A percentile compares a stretch with the other conserved stretches of the same genome.
Evolutionary conservation across 2,888 invertebrate species (phyloP).

Genomic region (Hydraecia micacea): DNA sequence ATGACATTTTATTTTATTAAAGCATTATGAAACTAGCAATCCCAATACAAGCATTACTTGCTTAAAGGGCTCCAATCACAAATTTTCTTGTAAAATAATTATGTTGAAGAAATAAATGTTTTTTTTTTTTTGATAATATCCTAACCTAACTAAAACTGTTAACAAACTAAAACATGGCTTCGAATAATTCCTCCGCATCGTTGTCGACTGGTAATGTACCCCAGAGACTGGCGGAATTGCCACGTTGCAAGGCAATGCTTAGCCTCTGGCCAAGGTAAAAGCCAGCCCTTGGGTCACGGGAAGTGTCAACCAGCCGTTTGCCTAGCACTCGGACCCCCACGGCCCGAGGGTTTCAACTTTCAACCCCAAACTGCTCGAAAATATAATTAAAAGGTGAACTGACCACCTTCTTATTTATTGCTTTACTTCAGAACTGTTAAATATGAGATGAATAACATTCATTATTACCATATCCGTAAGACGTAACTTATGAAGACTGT

Average conservation of each 20-base stretch:
- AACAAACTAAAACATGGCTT: background rate
- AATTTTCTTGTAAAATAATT: no score
- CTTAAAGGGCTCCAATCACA: no score
- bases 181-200: background rate
- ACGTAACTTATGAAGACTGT: constrained; percentile 13
- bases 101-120: no score
- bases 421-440: constrained; percentile 2
- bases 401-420: background rate
- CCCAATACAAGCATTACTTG: no score
- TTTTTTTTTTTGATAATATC: no score
- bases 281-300: background rate
- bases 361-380: background rate
- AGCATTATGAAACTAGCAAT: background rate
- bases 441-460: background rate
- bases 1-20: background rate
- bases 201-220: background rate
- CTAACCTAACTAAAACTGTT: background rate
- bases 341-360: background rate
- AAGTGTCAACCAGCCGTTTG: background rate
- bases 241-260: background rate
- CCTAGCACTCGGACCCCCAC: background rate
- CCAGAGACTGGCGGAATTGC: background rate
- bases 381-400: background rate
- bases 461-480: constrained; percentile 28
- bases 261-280: background rate